phyloP scores from a whole-genome alignment of 2,797 vertebrate genomes.

The Enteromius trimaculatus region DNA sequence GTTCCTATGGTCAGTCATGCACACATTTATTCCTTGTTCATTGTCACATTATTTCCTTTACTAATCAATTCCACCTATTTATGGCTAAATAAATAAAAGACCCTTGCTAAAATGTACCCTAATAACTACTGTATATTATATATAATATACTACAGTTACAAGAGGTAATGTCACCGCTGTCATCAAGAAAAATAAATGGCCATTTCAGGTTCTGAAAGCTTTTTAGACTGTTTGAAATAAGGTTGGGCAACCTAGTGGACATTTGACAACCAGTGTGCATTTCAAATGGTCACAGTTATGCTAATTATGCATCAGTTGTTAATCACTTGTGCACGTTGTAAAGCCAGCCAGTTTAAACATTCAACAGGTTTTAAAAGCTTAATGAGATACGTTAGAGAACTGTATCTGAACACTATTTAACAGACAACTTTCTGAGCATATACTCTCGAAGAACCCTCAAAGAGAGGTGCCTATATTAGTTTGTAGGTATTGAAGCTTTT shows the following conservation, averaged over 20 bases:
- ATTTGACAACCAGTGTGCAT: background rate
- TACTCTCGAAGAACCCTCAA: background rate
- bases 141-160: background rate
- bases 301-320: background rate
- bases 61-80: background rate
- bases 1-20: constrained; percentile 76
- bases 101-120: background rate
- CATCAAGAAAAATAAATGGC: background rate
- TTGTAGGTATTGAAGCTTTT: background rate
- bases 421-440: background rate
- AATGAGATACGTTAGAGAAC: background rate
- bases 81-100: background rate
- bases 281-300: background rate
- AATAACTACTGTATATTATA: background rate
- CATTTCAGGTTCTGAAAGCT: background rate
- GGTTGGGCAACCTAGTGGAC: background rate
- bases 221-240: background rate
- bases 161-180: too few relatives aligned
- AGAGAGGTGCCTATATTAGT: background rate
- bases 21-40: background rate
- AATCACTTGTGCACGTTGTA: too few relatives aligned
- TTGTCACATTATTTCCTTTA: background rate
- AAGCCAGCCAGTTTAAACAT: background rate
- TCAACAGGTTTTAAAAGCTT: background rate
- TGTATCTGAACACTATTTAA: background rate